phyloP scores from a whole-genome alignment of 2,888 invertebrate genomes.

The Dolichopus griseipennis region DNA sequence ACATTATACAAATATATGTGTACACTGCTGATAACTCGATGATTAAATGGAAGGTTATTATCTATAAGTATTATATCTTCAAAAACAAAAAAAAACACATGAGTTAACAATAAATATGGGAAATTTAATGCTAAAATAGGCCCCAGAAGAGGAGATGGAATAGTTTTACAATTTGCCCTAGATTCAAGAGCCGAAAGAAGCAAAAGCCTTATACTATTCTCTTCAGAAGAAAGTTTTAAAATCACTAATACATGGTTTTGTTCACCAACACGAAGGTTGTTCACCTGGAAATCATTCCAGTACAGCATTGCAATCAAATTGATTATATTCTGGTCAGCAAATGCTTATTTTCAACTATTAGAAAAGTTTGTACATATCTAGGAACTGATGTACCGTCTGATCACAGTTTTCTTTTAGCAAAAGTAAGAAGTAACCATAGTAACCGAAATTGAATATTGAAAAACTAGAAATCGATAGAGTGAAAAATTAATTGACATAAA shows the following conservation, averaged over 20 bases:
- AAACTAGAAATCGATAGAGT: no score
- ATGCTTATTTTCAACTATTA: not conserved
- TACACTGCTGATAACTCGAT: not conserved
- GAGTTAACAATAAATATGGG: not conserved
- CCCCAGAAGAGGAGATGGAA: not conserved
- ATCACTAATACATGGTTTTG: not conserved
- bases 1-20: no score
- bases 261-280: not conserved
- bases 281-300: not conserved
- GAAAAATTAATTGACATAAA: no score
- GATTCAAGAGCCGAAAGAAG: not conserved
- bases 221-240: not conserved
- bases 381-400: not conserved
- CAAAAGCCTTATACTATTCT: not conserved
- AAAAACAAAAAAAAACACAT: not conserved
- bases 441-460: no score
- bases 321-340: not conserved
- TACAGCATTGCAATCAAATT: not conserved
- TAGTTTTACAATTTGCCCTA: not conserved
- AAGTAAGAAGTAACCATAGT: not conserved
- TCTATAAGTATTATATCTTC: not conserved
- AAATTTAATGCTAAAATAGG: not conserved
- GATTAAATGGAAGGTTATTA: not conserved
- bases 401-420: not conserved
- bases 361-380: not conserved